Conservation (phyloP, 2,888 invertebrate genomes). For the Germaria angustata region DNA sequence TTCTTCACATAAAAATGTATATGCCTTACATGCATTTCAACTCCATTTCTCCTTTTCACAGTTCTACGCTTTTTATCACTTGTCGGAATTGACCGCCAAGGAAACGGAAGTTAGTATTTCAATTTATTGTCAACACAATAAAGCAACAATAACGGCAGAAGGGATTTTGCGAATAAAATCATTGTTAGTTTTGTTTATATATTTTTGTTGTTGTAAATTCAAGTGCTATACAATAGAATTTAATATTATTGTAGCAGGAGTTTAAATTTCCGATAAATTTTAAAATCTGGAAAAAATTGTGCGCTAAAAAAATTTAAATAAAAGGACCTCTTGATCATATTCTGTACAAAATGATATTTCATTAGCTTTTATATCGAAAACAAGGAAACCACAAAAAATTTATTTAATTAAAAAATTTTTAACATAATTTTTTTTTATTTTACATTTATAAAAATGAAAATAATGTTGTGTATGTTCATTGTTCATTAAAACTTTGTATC, state of each 20-base stretch:
- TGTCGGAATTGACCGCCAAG: background rate
- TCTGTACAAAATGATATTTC: background rate
- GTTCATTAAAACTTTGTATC: constrained; percentile 26
- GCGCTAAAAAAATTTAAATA: background rate
- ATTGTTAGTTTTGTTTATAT: background rate
- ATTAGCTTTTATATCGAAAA: background rate
- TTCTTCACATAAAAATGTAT: too few relatives aligned
- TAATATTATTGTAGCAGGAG: background rate
- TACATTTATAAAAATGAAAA: background rate
- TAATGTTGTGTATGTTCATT: background rate
- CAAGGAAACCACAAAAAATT: constrained; percentile 29
- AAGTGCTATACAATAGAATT: background rate
- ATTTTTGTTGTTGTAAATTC: too few relatives aligned
- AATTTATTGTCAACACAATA: background rate
- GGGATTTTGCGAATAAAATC: background rate
- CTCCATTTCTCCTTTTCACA: too few relatives aligned
- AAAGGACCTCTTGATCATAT: background rate
- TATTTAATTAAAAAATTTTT: constrained; percentile 3
- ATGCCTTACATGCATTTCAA: too few relatives aligned
- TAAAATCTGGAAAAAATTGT: background rate
- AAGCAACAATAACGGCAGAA: background rate
- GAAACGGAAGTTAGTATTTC: background rate
- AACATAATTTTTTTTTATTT: background rate
- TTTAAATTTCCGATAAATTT: background rate
- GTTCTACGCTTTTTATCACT: too few relatives aligned